These are phyloP conservation scores for Reticulitermes speratus DNA, from an alignment of 1,140 invertebrate genomes.

Conservation along the genomic window DNA sequence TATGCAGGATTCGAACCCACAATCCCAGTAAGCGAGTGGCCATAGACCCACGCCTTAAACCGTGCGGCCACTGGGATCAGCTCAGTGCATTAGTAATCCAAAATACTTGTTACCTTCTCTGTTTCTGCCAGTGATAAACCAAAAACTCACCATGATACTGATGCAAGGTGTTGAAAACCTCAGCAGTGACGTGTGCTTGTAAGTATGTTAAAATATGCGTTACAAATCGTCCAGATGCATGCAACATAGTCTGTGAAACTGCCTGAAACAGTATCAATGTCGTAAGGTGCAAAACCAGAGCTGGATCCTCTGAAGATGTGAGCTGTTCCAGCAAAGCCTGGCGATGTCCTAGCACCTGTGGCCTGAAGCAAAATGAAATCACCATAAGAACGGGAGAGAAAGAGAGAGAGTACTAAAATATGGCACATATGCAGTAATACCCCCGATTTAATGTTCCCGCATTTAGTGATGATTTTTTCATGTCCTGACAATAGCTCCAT, in stretches of 20 bases:
- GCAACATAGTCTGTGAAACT: constrained; percentile 76
- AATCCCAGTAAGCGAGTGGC: too few species aligned
- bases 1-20: too few species aligned
- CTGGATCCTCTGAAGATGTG: constrained; percentile 69
- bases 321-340: constrained; percentile 80
- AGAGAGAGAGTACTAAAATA: too few species aligned
- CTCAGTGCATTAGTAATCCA: not conserved
- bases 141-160: constrained; percentile 71
- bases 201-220: constrained; percentile 74
- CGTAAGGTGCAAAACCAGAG: constrained; percentile 79
- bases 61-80: too few species aligned
- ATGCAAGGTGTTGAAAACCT: constrained; percentile 61
- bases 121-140: not conserved
- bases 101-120: not conserved
- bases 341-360: constrained; percentile 71
- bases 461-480: too few species aligned
- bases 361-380: constrained; percentile 44
- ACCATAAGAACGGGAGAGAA: too few species aligned
- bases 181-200: constrained; percentile 62
- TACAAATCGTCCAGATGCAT: constrained; percentile 89
- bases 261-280: constrained; percentile 79
- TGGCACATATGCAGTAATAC: too few species aligned
- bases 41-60: too few species aligned
- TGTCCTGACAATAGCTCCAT: too few species aligned
- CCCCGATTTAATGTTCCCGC: too few species aligned